Percentiles rank a stretch among this genome's conserved stretches.
phyloP scores from a whole-genome alignment of 2,113 vertebrate species.

The Uria lomvia region DNA sequence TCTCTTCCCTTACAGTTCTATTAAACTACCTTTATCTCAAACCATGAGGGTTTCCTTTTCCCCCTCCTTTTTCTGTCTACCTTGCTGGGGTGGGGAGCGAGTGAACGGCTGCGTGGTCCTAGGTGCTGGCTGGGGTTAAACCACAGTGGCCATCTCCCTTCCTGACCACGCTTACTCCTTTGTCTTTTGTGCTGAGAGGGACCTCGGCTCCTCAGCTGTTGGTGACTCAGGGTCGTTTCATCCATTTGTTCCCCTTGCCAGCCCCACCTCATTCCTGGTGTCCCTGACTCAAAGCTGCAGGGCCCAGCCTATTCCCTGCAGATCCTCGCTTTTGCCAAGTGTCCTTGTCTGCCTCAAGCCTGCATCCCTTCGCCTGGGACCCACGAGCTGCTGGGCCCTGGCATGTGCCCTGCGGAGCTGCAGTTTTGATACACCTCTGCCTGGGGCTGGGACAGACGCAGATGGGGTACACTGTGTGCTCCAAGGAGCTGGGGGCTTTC shows the following conservation, averaged over 20 bases:
- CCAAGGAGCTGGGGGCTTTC: background rate
- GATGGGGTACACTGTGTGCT: background rate
- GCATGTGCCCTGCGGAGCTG: background rate
- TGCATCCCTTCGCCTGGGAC: background rate
- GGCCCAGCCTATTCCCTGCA: background rate
- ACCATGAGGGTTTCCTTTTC: background rate
- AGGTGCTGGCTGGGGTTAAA: background rate
- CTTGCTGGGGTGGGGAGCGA: background rate
- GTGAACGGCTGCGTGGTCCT: background rate
- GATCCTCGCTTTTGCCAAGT: background rate
- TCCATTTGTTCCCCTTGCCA: background rate
- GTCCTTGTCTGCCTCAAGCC: background rate
- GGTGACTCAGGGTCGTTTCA: background rate
- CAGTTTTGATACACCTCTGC: background rate
- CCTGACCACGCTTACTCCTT: background rate
- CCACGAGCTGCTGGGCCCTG: accelerated
- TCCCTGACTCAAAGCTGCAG: background rate
- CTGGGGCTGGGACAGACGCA: background rate
- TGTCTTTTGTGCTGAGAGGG: background rate
- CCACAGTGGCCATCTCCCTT: background rate
- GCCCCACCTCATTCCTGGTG: background rate
- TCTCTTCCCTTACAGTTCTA: background rate
- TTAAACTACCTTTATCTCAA: background rate
- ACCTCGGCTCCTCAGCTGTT: background rate
- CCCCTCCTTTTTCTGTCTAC: background rate